These are phyloP conservation scores for Ophioderma brevispina DNA, from an alignment of 35 echinoderm and acorn worm species.

Conservation along the genomic window DNA sequence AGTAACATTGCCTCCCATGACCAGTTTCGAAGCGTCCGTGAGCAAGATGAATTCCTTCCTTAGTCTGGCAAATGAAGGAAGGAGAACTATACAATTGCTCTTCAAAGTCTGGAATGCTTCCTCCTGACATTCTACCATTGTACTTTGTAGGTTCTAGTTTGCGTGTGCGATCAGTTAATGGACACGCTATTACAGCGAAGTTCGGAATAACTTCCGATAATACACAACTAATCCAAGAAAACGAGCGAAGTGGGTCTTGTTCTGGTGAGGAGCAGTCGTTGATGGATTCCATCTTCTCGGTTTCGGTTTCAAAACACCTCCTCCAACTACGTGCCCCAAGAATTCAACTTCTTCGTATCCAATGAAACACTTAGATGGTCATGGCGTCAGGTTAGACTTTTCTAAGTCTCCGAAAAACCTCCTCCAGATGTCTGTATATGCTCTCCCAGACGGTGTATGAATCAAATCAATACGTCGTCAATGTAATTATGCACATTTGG, in stretches of 20 bases:
- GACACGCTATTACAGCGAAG: conserved; percentile 35
- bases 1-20: too few relatives aligned
- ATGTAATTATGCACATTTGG: conserved; percentile 28
- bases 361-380: too few relatives aligned
- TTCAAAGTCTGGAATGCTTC: conserved; percentile 19
- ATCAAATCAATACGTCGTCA: conserved; percentile 43
- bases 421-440: neutral
- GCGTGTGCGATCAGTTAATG: conserved; percentile 21
- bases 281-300: conserved; percentile 22
- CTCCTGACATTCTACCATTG: neutral
- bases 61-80: conserved; percentile 18
- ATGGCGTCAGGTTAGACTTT: too few relatives aligned
- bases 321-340: too few relatives aligned
- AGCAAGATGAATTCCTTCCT: conserved; percentile 22
- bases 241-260: conserved; percentile 10
- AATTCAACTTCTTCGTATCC: too few relatives aligned
- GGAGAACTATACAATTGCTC: neutral
- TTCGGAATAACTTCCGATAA: too few relatives aligned
- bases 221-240: conserved; percentile 35
- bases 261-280: neutral
- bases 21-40: conserved; percentile 54
- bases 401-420: neutral
- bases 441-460: conserved; percentile 6
- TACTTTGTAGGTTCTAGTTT: neutral
- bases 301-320: too few relatives aligned